phyloP scores from a whole-genome alignment of 2,888 invertebrate species.

The Nysson spinosus region DNA sequence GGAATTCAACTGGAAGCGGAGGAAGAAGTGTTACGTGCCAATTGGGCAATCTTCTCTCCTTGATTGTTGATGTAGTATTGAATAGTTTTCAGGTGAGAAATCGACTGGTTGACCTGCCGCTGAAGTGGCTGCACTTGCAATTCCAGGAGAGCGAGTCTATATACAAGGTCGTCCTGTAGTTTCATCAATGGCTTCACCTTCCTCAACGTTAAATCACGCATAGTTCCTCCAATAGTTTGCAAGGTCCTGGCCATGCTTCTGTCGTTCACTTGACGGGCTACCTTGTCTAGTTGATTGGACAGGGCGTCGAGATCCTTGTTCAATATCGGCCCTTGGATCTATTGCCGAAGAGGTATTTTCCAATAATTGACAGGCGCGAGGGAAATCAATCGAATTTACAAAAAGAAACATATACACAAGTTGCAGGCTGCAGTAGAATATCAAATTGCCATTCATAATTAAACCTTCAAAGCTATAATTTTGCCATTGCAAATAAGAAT shows the following conservation, averaged over 20 bases:
- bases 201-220: conserved; percentile 82
- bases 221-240: conserved; percentile 83
- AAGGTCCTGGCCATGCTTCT: conserved; percentile 85
- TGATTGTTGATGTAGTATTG: conserved; percentile 87
- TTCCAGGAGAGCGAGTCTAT: conserved; percentile 87
- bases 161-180: conserved; percentile 85
- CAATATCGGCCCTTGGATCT: conserved; percentile 82
- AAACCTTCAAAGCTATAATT: no score
- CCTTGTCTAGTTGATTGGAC: conserved; percentile 83
- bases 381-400: no score
- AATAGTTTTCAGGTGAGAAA: conserved; percentile 86
- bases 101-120: conserved; percentile 85
- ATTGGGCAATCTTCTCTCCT: conserved; percentile 84
- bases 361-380: no score
- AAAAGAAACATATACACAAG: no score
- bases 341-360: no score
- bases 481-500: no score
- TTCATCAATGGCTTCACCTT: conserved; percentile 85
- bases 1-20: no score
- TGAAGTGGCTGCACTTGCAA: conserved; percentile 85
- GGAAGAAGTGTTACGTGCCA: conserved; percentile 79
- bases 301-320: conserved; percentile 83
- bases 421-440: no score
- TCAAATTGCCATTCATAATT: no score
- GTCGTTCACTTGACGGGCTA: conserved; percentile 84